phyloP scores from a whole-genome alignment of 2,888 invertebrate genomes.

The Eupeodes luniger region DNA sequence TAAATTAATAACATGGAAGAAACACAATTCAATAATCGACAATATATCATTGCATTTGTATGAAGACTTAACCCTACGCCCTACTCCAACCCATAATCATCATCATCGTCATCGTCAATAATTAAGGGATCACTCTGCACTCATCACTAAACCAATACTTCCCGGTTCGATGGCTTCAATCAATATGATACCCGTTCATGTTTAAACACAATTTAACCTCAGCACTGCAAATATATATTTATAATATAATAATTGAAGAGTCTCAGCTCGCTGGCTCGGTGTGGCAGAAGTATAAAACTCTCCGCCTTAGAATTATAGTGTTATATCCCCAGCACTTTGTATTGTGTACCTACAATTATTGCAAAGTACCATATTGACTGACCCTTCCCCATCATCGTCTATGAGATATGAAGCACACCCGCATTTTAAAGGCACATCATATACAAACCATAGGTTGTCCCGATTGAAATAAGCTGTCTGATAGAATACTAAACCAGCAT shows the following conservation, averaged over 20 bases:
- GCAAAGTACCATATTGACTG: constrained; percentile 35
- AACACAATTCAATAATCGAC: background rate
- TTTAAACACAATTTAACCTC: constrained; percentile 56
- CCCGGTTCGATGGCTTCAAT: constrained; percentile 47
- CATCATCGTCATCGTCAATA: constrained; percentile 36
- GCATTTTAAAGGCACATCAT: constrained; percentile 58
- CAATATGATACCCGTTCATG: constrained; percentile 54
- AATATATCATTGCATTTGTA: background rate
- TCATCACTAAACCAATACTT: constrained; percentile 41
- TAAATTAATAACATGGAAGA: constrained; percentile 1
- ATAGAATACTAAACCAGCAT: constrained; percentile 47
- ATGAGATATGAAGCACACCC: constrained; percentile 21
- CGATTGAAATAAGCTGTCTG: constrained; percentile 24
- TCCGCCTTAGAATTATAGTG: constrained; percentile 32
- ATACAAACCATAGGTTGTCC: constrained; percentile 12
- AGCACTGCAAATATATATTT: constrained; percentile 50
- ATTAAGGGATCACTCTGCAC: constrained; percentile 40
- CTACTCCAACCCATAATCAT: background rate
- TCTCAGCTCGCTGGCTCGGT: constrained; percentile 33
- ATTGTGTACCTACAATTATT: constrained; percentile 1
- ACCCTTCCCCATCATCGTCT: constrained; percentile 21
- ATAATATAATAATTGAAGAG: constrained; percentile 52
- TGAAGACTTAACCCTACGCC: background rate
- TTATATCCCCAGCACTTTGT: constrained; percentile 1
- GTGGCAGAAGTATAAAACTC: background rate